phyloP scores from a whole-genome alignment of 2,888 invertebrate genomes.

The Orthonevra nobilis region DNA sequence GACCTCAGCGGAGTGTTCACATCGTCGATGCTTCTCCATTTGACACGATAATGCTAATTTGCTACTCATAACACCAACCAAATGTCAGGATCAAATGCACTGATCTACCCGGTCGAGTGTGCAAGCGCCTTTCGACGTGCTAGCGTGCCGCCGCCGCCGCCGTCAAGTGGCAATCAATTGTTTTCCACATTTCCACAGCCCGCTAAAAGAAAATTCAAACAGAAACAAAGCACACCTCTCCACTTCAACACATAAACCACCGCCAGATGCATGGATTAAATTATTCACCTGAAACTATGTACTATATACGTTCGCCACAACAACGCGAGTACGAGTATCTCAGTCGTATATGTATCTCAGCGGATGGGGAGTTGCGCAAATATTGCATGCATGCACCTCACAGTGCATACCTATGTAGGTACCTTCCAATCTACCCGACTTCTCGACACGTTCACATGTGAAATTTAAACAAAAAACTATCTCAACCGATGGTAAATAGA shows the following conservation, averaged over 20 bases:
- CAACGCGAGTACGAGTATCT: too few relatives aligned
- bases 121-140: too few relatives aligned
- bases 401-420: constrained; percentile 11
- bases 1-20: constrained; percentile 1
- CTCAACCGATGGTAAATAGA: constrained; percentile 38
- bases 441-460: neutral
- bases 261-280: constrained; percentile 23
- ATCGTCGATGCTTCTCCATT: constrained; percentile 37
- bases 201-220: constrained; percentile 23
- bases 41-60: constrained; percentile 47
- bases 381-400: constrained; percentile 36
- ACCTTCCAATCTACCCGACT: constrained; percentile 3
- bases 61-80: constrained; percentile 38
- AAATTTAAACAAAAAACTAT: constrained; percentile 12
- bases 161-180: constrained; percentile 60
- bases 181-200: constrained; percentile 34
- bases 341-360: constrained; percentile 7
- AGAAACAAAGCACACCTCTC: neutral
- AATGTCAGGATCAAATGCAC: constrained; percentile 63
- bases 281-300: constrained; percentile 56
- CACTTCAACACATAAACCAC: too few relatives aligned
- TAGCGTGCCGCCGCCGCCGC: too few relatives aligned
- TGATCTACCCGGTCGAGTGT: too few relatives aligned
- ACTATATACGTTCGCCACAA: too few relatives aligned
- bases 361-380: constrained; percentile 46